Evolutionary conservation across 30 jellyfish, hydroid and myxozoan genomes (phyloP), one percentile per base, ranked within the genome.

Genomic region (Pelagia noctiluca): DNA sequence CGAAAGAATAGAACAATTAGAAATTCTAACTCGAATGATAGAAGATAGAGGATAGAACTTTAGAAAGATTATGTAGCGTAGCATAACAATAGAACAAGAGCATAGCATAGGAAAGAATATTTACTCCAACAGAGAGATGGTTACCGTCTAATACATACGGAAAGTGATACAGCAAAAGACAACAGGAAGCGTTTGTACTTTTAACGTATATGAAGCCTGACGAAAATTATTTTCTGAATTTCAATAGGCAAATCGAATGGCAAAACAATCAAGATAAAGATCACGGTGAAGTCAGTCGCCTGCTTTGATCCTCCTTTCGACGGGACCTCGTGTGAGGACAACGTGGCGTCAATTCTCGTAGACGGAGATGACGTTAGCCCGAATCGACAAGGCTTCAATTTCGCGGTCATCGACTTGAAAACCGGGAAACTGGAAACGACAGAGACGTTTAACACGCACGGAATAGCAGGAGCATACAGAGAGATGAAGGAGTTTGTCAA

Each of bases 241-340:
- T n/a, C n/a, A n/a, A n/a, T n/a, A n/a, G n/a, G n/a, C n/a, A n/a
- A n/a, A n/a, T n/a, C n/a, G n/a, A n/a, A n/a, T n/a, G n/a, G n/a
- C n/a, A n/a, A n/a, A n/a, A n/a, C n/a, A n/a, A n/a, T n/a, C n/a
- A n/a, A n/a, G 53, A 16, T 89, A 33, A 72, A 78, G 31, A 48
- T 89, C 53, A 32, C 79, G 21, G 87, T 89, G 5, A 82, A 83
- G 25, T 95, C 99, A 3, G 89, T 76, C 29, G 99, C 97, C 52
- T 95, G 99, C 75, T 88, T 88, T 57, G 99, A 95, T 74, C 99
- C 99, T 0, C 99, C 99, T 19, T 84, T 38, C 65, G 97, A 80
- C 67, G 99, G 99, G 7, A 73, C 88, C 83, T 66, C 95, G 54
- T 95, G 99, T 62, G 97, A 72, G 21, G 99, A 85, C 71, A 95